phyloP scores from a whole-genome alignment of 2,797 vertebrate species.

The Kryptopterus vitreolus region DNA sequence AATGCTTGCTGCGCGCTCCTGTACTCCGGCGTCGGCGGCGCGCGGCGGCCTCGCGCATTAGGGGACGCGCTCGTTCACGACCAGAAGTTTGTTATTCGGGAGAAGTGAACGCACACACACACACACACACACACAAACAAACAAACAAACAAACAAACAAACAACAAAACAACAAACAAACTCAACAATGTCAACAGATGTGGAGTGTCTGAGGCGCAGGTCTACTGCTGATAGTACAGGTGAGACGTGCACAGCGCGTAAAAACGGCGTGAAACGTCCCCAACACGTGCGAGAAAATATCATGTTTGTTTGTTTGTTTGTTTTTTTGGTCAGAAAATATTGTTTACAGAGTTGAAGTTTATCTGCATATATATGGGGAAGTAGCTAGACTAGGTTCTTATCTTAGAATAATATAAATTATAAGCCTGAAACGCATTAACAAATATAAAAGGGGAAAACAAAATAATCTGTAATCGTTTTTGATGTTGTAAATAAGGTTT shows the following conservation, averaged over 20 bases:
- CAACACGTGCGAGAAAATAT: neutral
- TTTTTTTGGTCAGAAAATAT: neutral
- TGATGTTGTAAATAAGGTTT: neutral
- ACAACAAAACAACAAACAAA: conserved; percentile 12
- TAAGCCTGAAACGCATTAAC: neutral
- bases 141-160: conserved; percentile 41
- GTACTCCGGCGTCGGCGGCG: neutral
- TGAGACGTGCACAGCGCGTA: conserved; percentile 33
- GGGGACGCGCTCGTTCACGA: neutral
- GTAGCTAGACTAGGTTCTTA: neutral
- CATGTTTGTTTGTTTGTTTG: neutral
- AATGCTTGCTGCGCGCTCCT: neutral
- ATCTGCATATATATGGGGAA: no score
- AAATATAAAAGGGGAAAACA: neutral
- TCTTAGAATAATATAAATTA: no score
- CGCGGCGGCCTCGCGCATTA: neutral
- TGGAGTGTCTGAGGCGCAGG: conserved; percentile 64
- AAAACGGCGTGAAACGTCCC: neutral
- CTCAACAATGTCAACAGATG: conserved; percentile 53
- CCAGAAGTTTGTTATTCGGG: no score
- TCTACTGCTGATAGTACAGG: conserved; percentile 67
- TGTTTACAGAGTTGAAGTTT: neutral
- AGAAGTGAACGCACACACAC: neutral
- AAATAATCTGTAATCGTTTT: neutral
- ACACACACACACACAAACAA: conserved; percentile 45